These are phyloP conservation scores for Nasonia vitripennis DNA, from an alignment of 1,140 invertebrate species.

Conservation along the genomic window DNA sequence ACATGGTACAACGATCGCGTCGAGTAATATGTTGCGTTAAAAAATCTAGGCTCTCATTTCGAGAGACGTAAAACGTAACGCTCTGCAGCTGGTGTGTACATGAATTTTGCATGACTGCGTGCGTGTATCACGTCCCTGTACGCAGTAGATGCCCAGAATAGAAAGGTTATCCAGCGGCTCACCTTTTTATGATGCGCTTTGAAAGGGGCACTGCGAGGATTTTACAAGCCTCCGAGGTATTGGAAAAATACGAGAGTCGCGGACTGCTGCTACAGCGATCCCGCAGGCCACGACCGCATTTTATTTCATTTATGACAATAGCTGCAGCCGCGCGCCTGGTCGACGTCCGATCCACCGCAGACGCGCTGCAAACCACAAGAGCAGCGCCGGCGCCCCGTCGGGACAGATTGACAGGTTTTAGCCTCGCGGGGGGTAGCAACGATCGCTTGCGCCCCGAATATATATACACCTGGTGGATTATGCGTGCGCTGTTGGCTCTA, in stretches of 20 bases:
- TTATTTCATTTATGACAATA: conserved; percentile 24
- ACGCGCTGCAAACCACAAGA: neutral
- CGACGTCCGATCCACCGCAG: neutral
- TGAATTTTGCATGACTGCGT: conserved; percentile 38
- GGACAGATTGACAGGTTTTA: conserved; percentile 35
- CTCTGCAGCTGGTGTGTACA: neutral
- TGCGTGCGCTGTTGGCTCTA: neutral
- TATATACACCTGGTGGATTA: neutral
- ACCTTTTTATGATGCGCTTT: conserved; percentile 12
- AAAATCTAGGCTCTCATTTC: no score
- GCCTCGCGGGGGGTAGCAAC: neutral
- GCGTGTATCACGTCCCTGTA: neutral
- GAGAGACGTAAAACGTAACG: no score
- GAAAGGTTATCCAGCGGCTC: neutral
- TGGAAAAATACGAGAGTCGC: neutral
- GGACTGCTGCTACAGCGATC: neutral
- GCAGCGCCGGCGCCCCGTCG: neutral
- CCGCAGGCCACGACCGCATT: neutral
- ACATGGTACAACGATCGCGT: no score
- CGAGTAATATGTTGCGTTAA: no score
- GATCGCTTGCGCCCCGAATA: neutral
- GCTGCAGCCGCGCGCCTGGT: neutral
- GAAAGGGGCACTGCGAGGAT: neutral
- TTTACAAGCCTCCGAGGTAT: conserved; percentile 28
- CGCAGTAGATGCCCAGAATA: neutral